Conservation (phyloP, 53 echinoderm and acorn worm species). For the Temnopleurus reevesii region DNA sequence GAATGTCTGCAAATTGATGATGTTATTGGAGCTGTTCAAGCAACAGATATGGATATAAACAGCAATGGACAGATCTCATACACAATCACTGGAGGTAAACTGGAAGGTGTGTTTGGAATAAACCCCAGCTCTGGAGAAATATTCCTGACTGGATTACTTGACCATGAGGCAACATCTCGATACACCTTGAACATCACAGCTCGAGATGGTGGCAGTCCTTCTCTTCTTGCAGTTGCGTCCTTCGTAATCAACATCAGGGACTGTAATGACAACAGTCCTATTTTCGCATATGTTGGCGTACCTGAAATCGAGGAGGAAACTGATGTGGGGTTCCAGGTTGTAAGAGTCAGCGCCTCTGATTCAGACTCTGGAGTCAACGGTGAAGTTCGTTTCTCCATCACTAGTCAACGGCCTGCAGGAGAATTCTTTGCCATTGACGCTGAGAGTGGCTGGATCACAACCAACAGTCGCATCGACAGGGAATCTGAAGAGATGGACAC, state of each 20-base stretch:
- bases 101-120: slow-evolving; percentile 70
- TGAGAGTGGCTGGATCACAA: slow-evolving; percentile 64
- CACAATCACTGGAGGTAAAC: slow-evolving; percentile 76
- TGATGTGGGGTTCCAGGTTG: slow-evolving; percentile 62
- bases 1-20: slow-evolving; percentile 83
- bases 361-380: slow-evolving; percentile 96
- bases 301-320: slow-evolving; percentile 76
- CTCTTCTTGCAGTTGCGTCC: slow-evolving; percentile 61
- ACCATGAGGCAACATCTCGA: slow-evolving; percentile 80
- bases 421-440: slow-evolving; percentile 77
- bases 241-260: slow-evolving; percentile 74
- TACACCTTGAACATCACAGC: slow-evolving; percentile 91
- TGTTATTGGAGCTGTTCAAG: slow-evolving; percentile 67
- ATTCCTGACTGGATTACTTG: slow-evolving; percentile 77
- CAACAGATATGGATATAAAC: slow-evolving; percentile 80
- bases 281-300: slow-evolving; percentile 76
- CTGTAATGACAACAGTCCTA: slow-evolving; percentile 91
- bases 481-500: slow-evolving; percentile 69
- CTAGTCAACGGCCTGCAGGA: slow-evolving; percentile 73
- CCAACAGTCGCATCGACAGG: slow-evolving; percentile 71
- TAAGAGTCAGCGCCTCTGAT: slow-evolving; percentile 77
- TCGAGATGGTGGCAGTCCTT: slow-evolving; percentile 75
- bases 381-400: slow-evolving; percentile 72
- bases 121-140: slow-evolving; percentile 73
- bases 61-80: slow-evolving; percentile 82